Conservation (phyloP, 2,797 vertebrate species). For the Valencia hispanica region DNA sequence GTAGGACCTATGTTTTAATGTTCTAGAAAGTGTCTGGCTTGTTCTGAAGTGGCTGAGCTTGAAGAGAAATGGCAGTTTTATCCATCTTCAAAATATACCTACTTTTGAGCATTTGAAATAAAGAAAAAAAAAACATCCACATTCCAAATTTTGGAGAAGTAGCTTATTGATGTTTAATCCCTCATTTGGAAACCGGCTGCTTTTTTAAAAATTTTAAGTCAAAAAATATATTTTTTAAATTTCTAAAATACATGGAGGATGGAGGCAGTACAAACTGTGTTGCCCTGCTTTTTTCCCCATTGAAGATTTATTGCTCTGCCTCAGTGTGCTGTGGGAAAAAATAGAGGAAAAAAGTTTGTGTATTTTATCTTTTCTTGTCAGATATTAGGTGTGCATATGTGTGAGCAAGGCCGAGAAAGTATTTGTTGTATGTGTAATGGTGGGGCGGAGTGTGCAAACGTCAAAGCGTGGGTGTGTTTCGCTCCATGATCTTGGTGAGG, state of each 20-base stretch:
- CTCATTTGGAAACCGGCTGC: no score
- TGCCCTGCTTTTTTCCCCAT: slow-evolving; percentile 30
- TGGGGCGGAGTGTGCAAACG: slow-evolving; percentile 11
- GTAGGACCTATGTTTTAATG: slow-evolving; percentile 9
- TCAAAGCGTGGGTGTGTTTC: slow-evolving; percentile 22
- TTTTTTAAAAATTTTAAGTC: neutral
- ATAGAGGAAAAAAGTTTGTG: slow-evolving; percentile 28
- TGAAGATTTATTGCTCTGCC: slow-evolving; percentile 70
- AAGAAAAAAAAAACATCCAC: neutral
- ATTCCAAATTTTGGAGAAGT: no score
- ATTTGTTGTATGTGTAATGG: slow-evolving; percentile 25
- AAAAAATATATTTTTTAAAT: neutral
- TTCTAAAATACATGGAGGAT: neutral
- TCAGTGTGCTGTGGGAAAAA: slow-evolving; percentile 25
- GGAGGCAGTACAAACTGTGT: neutral
- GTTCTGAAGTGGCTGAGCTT: neutral
- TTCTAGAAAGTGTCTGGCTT: neutral
- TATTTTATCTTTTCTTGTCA: slow-evolving; percentile 27
- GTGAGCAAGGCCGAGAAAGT: slow-evolving; percentile 14
- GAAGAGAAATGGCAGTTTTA: neutral
- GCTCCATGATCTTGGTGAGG: slow-evolving; percentile 65
- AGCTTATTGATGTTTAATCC: neutral
- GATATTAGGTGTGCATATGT: slow-evolving; percentile 42
- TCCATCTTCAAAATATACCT: neutral
- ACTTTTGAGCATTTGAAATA: neutral